phyloP scores from a whole-genome alignment of 2,888 invertebrate genomes.

The Empis stercorea region DNA sequence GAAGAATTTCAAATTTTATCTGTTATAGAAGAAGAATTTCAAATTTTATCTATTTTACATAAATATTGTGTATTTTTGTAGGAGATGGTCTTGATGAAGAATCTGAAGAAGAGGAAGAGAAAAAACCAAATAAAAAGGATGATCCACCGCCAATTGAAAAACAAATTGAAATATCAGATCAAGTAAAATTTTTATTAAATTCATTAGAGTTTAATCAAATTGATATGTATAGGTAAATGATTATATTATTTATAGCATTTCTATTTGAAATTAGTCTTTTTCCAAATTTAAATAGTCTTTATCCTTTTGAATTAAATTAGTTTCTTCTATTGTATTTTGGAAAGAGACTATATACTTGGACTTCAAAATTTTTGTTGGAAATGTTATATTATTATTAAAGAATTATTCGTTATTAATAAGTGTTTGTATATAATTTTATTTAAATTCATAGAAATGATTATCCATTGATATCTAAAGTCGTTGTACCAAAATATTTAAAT shows the following conservation, averaged over 20 bases:
- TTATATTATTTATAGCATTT: no score
- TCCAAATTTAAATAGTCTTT: no score
- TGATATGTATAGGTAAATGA: conserved; percentile 31
- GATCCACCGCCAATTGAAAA: conserved; percentile 16
- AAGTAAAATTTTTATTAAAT: conserved; percentile 26
- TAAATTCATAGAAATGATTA: conserved; percentile 28
- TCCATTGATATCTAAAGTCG: conserved; percentile 21
- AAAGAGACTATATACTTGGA: no score
- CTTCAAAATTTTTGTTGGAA: no score
- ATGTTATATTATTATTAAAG: no score
- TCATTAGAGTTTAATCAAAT: conserved; percentile 35
- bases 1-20: not conserved
- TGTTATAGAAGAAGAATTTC: not conserved
- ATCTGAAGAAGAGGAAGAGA: conserved; percentile 23
- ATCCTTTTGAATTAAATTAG: no score
- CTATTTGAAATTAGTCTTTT: no score
- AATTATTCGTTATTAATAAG: no score
- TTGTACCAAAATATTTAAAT: conserved; percentile 23
- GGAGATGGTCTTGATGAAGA: conserved; percentile 23
- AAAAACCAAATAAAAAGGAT: conserved; percentile 23
- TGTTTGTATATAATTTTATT: not conserved
- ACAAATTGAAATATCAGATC: conserved; percentile 23
- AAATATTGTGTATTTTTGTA: conserved; percentile 17
- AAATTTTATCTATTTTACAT: conserved; percentile 17
- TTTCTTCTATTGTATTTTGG: no score